Base-by-base conservation (phyloP, 2,113 vertebrate genomes). In the Zingel zingel region DNA sequence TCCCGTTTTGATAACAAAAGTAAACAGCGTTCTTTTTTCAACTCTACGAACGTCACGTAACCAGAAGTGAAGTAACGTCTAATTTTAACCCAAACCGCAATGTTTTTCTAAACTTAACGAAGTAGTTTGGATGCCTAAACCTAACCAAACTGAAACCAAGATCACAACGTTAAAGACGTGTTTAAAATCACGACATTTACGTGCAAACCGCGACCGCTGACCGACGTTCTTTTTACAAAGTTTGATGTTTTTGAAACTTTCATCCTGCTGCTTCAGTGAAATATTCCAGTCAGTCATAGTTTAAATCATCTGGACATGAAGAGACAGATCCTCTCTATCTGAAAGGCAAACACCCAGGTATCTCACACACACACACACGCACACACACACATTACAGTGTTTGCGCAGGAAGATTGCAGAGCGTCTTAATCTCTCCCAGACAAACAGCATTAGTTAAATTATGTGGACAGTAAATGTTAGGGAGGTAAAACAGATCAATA, bases 401-500 rank as follows among this genome's bases (percentile, higher is more conserved):
- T 78, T 78, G 82, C 74, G 56, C 56, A 74, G 76, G 82, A 1
- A 62, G 67, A 66, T 23, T 77, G 74, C 74, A 77, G 67, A 58
- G 43, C 19, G 33, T 74, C 75, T 68, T 62, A 79, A 54, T 73
- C 75, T 74, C 51, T 27, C 36, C 69, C 66, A 70, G 33, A 78
- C 51, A 79, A 82, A 82, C 86, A 88, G 67, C 30, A 25, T 89
- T 76, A 82, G 57, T 67, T 69, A 25, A 78, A 72, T 69, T 23
- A 84, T 82, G 64, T 64, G 36, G 45, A 75, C 58, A 6, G 76
- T 80, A 83, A 85, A 85, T 45, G 70, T 67, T 48, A 58, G 45
- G 27, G 56, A 33, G 21, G 18, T 15, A 77, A 47, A 8, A 70
- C 15, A 43, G 63, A 86, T 77, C 68, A 62, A 72, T 3, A 30